Evolutionary conservation across 2,113 vertebrate species (phyloP), one percentile per base, ranked within the genome.

Genomic region (Ochotona princeps): DNA sequence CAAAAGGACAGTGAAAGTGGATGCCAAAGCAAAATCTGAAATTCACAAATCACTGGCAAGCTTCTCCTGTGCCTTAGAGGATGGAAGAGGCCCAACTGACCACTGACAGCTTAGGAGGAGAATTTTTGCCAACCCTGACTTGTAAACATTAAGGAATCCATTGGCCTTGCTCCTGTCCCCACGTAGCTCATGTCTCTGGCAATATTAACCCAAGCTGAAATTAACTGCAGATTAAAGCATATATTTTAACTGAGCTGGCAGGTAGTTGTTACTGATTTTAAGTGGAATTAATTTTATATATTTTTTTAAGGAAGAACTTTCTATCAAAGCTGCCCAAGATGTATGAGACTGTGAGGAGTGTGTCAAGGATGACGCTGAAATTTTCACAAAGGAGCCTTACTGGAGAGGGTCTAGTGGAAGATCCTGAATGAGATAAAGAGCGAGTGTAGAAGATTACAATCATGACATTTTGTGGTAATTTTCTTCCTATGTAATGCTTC

Each of bases 1-100:
- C 67, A 92, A 83, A 79, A 12, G 35, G 8, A 75, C n/a, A 74
- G 75, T 63, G 63, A 91, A 20, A 94, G 51, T 72, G 51, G 32
- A 26, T 10, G 70, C 86, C 6, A 18, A 70, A 35, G 65, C 51
- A 69, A 94, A 18, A 83, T 28, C 5, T 20, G 26, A 83, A 83
- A 93, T 35, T 21, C 82, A n/a, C 32, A 88, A 61, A 13, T 60
- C 1, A 13, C 18, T 67, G 83, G n/a, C n/a, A 26, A 44, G 18
- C 14, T 32, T 69, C 60, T 72, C 32, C 80, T 90, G 44, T 88
- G 5, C 15, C 49, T 88, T 83, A 84, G 69, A 87, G 13, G 66
- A 79, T 32, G 9, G 20, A 72, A 86, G 47, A 86, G 8, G 5
- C 7, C 17, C 15, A 44, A 1, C 3, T 73, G 74, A 26, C n/a